Conservation (phyloP, 2,113 vertebrate genomes). For the Cnemophilus loriae region DNA sequence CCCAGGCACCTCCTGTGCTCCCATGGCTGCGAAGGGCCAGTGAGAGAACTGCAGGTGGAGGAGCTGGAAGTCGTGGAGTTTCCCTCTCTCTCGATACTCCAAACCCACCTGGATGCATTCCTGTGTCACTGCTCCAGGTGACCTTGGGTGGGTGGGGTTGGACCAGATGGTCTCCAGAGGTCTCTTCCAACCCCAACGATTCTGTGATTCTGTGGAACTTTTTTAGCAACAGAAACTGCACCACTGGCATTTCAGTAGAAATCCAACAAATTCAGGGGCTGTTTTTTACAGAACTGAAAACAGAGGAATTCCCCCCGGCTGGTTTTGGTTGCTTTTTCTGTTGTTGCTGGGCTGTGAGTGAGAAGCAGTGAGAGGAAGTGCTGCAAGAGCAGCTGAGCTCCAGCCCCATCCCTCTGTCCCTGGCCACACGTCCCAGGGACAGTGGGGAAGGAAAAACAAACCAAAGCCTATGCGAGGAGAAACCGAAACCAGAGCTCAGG, state of each 20-base stretch:
- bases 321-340: background rate
- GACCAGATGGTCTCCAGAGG: background rate
- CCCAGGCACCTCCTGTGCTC: background rate
- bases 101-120: background rate
- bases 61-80: background rate
- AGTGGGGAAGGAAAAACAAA: fast-evolving
- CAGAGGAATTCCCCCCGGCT: background rate
- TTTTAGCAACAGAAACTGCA: background rate
- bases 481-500: background rate
- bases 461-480: background rate
- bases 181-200: background rate
- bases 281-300: background rate
- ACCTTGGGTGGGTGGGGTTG: background rate
- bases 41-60: background rate
- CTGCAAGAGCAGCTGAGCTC: fast-evolving
- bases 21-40: background rate
- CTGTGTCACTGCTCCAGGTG: background rate
- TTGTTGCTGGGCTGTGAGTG: background rate
- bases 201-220: background rate
- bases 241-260: background rate
- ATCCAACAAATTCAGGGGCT: background rate
- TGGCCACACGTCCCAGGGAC: fast-evolving
- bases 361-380: background rate
- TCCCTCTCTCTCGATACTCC: background rate
- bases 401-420: background rate